A percentile compares a stretch with the other conserved stretches of the same genome.
Conservation (phyloP, 2,797 vertebrate genomes). For the Micrastur ruficollis region DNA sequence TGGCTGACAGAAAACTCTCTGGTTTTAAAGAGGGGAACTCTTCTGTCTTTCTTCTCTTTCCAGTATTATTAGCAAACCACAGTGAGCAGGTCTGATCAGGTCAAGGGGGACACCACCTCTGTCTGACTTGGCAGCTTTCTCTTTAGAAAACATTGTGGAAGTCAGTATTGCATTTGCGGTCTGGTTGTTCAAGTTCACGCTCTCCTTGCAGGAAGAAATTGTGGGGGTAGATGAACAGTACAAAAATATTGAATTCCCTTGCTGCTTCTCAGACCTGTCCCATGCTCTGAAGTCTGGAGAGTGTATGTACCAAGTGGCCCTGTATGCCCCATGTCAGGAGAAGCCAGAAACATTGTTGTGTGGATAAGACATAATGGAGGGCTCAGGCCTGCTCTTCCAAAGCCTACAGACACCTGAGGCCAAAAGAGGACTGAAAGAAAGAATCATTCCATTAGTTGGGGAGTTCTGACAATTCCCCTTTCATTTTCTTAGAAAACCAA, state of each 20-base stretch:
- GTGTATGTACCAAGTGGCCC: background rate
- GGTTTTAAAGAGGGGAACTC: background rate
- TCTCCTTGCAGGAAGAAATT: background rate
- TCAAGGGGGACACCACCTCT: background rate
- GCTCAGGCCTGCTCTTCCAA: background rate
- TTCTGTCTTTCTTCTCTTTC: background rate
- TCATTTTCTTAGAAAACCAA: slow-evolving; percentile 10
- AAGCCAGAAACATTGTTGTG: background rate
- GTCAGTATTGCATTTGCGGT: background rate
- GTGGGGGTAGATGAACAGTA: background rate
- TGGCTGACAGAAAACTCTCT: background rate
- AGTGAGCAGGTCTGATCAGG: background rate
- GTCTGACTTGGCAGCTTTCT: background rate
- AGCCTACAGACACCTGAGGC: background rate
- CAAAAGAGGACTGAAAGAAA: background rate
- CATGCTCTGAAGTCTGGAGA: background rate
- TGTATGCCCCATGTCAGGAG: background rate
- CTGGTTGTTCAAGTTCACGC: background rate
- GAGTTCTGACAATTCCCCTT: background rate
- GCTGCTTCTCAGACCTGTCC: background rate
- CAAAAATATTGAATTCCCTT: background rate
- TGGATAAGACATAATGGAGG: background rate
- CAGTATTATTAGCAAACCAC: background rate
- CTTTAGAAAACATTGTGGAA: background rate
- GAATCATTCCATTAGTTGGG: background rate